Evolutionary conservation across 1,140 invertebrate species (phyloP), one percentile per base, ranked within the genome.

Genomic region (Forficula auricularia): DNA sequence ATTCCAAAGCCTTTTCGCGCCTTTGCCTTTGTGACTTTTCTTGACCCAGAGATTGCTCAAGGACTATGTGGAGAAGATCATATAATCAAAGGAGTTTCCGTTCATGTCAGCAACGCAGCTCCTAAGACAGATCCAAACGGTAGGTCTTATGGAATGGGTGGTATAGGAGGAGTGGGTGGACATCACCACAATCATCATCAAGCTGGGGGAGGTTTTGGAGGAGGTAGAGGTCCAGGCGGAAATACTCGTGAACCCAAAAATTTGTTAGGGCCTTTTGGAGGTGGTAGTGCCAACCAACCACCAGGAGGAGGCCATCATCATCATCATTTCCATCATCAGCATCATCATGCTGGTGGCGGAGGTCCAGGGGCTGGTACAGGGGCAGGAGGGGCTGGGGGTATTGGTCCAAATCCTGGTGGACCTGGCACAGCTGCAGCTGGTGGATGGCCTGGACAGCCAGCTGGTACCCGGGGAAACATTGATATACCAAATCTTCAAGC

Each of bases 401-500:
- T 42, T 40, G 44, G 7, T 43, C 42, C 3, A 43, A 36, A 4
- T 43, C 43, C 2, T 48, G 49, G 16, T 42, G 42, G n/a, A 40
- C 37, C 70, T 44, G 71, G 68, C 53, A 70, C 63, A 59, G 49
- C 62, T 58, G 13, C 63, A 59, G 22, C 64, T 57, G 40, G 60
- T 57, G 38, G 63, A 59, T 39, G 40, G 41, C 37, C 37, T 30
- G 44, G 31, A 22, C 27, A 18, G 16, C 42, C 20, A 22, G 19
- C 20, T 18, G 32, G 27, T 19, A 44, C 16, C 18, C 70, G 75
- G 49, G 76, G 75, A 44, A 84, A 82, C 57, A 62, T 84, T 50
- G 84, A 89, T 54, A 87, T 89, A 80, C 83, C 84, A 3, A 89
- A 88, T 61, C 67, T 89, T 53, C 85, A 82, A 66, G 80, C 83